phyloP scores from a whole-genome alignment of 2,113 vertebrate genomes.

The Phoxinus phoxinus region DNA sequence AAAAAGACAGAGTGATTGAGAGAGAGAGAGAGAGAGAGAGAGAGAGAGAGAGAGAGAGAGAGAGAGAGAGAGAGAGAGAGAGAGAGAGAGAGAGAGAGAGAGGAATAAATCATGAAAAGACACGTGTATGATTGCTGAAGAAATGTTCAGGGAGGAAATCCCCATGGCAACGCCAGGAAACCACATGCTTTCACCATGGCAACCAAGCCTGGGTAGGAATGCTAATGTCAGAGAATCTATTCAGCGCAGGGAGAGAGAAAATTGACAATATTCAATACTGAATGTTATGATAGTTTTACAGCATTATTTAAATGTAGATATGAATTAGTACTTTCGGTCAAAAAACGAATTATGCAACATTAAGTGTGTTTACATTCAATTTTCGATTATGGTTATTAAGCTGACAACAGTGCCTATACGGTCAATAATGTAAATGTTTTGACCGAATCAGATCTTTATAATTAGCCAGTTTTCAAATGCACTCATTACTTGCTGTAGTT shows the following conservation, averaged over 20 bases:
- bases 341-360: background rate
- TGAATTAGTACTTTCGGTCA: background rate
- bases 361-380: background rate
- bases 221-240: slow-evolving; percentile 33
- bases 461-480: background rate
- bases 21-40: background rate
- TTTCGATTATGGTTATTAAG: background rate
- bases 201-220: slow-evolving; percentile 43
- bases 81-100: background rate
- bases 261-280: background rate
- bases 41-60: background rate
- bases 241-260: slow-evolving; percentile 22
- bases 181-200: slow-evolving; percentile 52
- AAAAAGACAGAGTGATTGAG: background rate
- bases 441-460: background rate
- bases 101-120: slow-evolving; percentile 30
- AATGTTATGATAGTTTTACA: background rate
- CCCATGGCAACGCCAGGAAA: slow-evolving; percentile 52
- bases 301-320: background rate
- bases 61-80: background rate
- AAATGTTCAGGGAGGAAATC: slow-evolving; percentile 47
- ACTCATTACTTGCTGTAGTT: background rate
- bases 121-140: slow-evolving; percentile 31
- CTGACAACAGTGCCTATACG: background rate
- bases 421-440: background rate